Percentiles rank a stretch among this genome's conserved stretches.
Conservation (phyloP, 2,888 invertebrate species). For the Plebejus argus region DNA sequence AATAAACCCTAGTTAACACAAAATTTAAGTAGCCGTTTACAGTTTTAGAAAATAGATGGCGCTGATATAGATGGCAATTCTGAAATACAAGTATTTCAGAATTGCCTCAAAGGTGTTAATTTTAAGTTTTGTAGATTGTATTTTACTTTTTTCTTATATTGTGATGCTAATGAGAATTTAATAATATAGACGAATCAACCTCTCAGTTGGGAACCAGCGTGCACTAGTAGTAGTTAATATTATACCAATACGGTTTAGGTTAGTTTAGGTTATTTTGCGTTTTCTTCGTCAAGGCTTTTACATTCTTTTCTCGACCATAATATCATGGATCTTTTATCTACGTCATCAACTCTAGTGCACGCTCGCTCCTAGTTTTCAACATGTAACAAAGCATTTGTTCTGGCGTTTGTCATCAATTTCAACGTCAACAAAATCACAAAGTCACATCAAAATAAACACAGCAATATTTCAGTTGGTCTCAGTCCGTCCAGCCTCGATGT, state of each 20-base stretch:
- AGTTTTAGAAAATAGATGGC: not conserved
- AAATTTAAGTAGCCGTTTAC: not conserved
- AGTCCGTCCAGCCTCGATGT: slow-evolving; percentile 24
- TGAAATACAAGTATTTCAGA: too few species aligned
- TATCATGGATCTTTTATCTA: not conserved
- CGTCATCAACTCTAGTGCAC: not conserved
- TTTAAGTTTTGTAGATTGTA: not conserved
- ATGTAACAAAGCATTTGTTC: slow-evolving; percentile 20
- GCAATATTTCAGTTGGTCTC: slow-evolving; percentile 33
- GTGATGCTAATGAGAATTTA: not conserved
- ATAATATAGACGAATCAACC: not conserved
- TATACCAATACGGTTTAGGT: not conserved
- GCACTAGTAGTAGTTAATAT: not conserved
- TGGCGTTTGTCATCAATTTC: slow-evolving; percentile 18
- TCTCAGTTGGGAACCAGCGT: not conserved
- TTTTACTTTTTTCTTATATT: not conserved
- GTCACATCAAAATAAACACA: slow-evolving; percentile 18
- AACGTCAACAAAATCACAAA: slow-evolving; percentile 7
- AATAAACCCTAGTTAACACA: not conserved
- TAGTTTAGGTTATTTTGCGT: not conserved
- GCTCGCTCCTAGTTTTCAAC: not conserved
- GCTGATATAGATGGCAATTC: too few species aligned
- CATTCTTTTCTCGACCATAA: not conserved
- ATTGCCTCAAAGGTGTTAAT: not conserved
- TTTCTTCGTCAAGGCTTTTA: not conserved